Percentiles rank a stretch among this genome's conserved stretches.
phyloP scores from a whole-genome alignment of 2,888 invertebrate species.

The Lomographa bimaculata region DNA sequence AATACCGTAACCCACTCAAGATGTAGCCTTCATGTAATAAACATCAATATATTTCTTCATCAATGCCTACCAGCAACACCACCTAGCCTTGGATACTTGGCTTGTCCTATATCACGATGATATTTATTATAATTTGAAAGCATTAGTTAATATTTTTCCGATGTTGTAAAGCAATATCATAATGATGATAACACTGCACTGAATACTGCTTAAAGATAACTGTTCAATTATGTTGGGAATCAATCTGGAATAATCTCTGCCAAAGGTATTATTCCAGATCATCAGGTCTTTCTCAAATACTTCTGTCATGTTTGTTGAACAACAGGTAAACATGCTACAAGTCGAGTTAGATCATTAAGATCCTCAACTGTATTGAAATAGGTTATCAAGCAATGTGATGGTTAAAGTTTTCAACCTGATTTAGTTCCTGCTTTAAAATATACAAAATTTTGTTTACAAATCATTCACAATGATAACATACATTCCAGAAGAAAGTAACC shows the following conservation, averaged over 20 bases:
- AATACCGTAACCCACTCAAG: no score
- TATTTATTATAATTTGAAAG: no score
- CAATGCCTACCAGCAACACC: no score
- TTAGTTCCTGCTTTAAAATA: conserved; percentile 20
- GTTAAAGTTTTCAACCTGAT: conserved; percentile 82
- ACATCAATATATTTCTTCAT: no score
- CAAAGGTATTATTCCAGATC: no score
- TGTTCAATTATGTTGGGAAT: conserved; percentile 40
- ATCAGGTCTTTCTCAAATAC: conserved; percentile 32
- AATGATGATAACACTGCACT: conserved; percentile 64
- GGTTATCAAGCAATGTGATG: conserved; percentile 64
- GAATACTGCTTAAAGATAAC: conserved; percentile 52
- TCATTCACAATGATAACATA: no score
- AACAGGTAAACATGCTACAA: conserved; percentile 37
- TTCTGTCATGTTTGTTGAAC: conserved; percentile 41
- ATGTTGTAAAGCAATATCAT: no score
- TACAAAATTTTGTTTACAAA: background rate
- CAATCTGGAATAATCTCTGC: conserved; percentile 38
- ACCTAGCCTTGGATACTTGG: no score
- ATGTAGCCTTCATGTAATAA: no score
- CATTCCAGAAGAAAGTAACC: conserved; percentile 37
- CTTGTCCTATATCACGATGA: no score
- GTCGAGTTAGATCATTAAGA: conserved; percentile 27
- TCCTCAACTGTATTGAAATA: conserved; percentile 44
- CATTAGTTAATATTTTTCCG: no score